These are phyloP conservation scores for Drosophila bocki DNA, from an alignment of 1,140 invertebrate genomes.

Conservation along the genomic window DNA sequence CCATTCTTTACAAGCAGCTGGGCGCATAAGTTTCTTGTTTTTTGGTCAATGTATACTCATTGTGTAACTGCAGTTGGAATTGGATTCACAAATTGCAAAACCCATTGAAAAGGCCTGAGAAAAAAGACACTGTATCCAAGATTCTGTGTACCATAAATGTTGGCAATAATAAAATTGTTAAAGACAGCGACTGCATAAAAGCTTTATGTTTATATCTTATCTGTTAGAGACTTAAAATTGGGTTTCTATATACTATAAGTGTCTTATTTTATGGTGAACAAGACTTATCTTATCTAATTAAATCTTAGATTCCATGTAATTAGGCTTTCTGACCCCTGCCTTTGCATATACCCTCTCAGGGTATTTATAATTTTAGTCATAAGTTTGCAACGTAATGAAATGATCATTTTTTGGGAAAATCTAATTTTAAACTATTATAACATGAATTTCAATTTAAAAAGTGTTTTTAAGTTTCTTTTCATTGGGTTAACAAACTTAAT, in stretches of 20 bases:
- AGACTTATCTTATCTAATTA: neutral
- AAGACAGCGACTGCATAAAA: constrained; percentile 15
- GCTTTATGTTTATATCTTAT: constrained; percentile 5
- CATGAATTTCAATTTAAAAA: too few species aligned
- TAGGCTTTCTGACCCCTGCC: neutral
- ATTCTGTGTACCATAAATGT: constrained; percentile 12
- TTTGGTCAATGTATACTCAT: neutral
- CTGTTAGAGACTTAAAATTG: neutral
- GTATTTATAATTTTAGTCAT: neutral
- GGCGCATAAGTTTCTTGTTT: constrained; percentile 46
- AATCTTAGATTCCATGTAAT: neutral
- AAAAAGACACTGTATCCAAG: constrained; percentile 9
- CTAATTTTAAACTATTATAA: too few species aligned
- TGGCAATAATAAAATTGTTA: constrained; percentile 58
- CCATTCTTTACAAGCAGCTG: constrained; percentile 85
- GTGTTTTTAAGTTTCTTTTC: too few species aligned
- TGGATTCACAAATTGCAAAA: constrained; percentile 3
- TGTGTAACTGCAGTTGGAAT: constrained; percentile 38
- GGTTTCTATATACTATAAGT: neutral
- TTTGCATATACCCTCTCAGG: neutral
- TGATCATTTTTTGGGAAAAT: too few species aligned
- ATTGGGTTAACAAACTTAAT: too few species aligned
- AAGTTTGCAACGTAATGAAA: too few species aligned
- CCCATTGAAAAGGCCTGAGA: constrained; percentile 3
- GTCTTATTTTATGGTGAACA: neutral